A percentile compares a stretch with the other conserved stretches of the same genome.
These are phyloP conservation scores for Calameuta idolon DNA, from an alignment of 2,888 invertebrate species.

Conservation along the genomic window DNA sequence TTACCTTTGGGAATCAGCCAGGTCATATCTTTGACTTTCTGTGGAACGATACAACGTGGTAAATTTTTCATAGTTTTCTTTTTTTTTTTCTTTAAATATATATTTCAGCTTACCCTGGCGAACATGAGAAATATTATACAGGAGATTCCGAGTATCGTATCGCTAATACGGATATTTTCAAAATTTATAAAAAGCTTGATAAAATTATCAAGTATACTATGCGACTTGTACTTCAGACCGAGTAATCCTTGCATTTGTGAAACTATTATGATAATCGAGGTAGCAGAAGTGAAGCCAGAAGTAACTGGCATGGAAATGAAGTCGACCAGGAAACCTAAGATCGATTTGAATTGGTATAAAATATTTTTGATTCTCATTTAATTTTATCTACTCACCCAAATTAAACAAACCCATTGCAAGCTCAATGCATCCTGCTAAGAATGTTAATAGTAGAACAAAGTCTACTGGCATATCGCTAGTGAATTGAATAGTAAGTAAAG, in stretches of 20 bases:
- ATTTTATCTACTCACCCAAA: conserved; percentile 72
- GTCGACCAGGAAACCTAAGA: conserved; percentile 83
- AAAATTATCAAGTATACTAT: conserved; percentile 76
- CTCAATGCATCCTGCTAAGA: conserved; percentile 83
- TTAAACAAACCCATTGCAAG: conserved; percentile 84
- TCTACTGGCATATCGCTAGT: conserved; percentile 78
- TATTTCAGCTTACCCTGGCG: conserved; percentile 73
- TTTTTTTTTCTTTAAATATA: not conserved
- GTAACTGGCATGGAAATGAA: conserved; percentile 87
- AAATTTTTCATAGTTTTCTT: not conserved
- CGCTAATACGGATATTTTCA: conserved; percentile 70
- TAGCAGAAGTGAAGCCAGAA: conserved; percentile 87
- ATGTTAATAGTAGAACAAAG: conserved; percentile 80
- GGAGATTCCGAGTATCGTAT: conserved; percentile 74
- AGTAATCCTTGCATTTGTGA: conserved; percentile 82
- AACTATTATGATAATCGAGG: conserved; percentile 81
- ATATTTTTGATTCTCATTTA: conserved; percentile 13
- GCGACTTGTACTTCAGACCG: conserved; percentile 77
- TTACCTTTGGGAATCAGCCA: not conserved
- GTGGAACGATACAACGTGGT: conserved; percentile 17
- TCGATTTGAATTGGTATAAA: conserved; percentile 6
- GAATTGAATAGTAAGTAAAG: conserved; percentile 83
- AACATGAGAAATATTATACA: conserved; percentile 76
- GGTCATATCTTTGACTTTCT: conserved; percentile 76
- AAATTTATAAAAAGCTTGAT: conserved; percentile 68